Base-by-base conservation (phyloP, 1,140 invertebrate genomes). In the Ostrea denselamellosa region DNA sequence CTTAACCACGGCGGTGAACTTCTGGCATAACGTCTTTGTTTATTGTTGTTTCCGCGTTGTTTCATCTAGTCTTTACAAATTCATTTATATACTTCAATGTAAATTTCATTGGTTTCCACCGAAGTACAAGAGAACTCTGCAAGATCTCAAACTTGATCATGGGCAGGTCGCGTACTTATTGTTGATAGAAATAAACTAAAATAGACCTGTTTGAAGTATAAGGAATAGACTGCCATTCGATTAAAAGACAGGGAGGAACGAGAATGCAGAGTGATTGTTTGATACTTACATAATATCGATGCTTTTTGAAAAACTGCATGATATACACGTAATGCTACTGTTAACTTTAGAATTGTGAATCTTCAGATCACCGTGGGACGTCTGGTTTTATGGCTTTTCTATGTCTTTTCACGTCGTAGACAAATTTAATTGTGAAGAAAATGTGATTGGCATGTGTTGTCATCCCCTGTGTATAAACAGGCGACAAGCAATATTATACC, bases 81-180 rank as follows among this genome's bases (percentile, higher is more conserved):
- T 2, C 28, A 28, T 4, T 25, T 8, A 28, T 71, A 34, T 34
- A 25, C 25, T 71, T 14, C 22, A 71, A 71, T 71, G n/a, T 71
- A 25, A 28, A 4, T 25, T 22, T 28, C 68, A 34, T 71, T 71
- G 68, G 68, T 71, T 71, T 71, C 22, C 12, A 71, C 68, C 25
- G 68, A 71, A 71, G 68, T 71, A 71, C 68, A 71, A 34, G 8
- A 71, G 68, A 71, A 71, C 68, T 71, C 28, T 14, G 56, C 9
- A 25, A 14, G 68, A 10, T 28, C 14, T n/a, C 5, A n/a, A n/a
- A 19, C 17, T 62, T 62, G 4, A 14, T 62, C 58, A 14, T 62
- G n/a, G 14, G 58, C 58, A 62, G 58, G 58, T 62, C 58, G 58
- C 58, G 68, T 71, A 22, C 25, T 71, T 4, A 25, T 10, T 71